Conservation (phyloP, 2,888 invertebrate species). For the Troides helena region DNA sequence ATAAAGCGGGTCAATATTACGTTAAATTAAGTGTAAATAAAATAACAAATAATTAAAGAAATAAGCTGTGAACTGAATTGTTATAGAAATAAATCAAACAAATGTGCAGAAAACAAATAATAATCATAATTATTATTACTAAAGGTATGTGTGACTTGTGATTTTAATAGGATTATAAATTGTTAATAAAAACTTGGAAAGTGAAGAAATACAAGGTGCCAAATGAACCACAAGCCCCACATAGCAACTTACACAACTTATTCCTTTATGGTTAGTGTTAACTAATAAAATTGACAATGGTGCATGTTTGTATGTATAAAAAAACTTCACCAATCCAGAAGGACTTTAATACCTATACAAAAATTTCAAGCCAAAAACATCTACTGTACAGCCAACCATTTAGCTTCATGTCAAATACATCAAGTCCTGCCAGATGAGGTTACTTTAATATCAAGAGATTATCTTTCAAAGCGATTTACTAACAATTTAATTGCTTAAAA, state of each 20-base stretch:
- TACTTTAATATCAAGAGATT: neutral
- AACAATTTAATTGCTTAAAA: constrained; percentile 8
- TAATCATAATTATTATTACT: constrained; percentile 30
- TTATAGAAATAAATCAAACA: constrained; percentile 36
- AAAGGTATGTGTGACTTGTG: constrained; percentile 29
- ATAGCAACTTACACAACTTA: constrained; percentile 55
- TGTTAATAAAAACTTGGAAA: constrained; percentile 1
- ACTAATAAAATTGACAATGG: constrained; percentile 43
- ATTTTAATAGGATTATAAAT: constrained; percentile 2
- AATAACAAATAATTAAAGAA: constrained; percentile 57
- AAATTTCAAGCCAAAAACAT: constrained; percentile 66
- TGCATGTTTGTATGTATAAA: constrained; percentile 15
- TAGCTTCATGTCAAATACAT: constrained; percentile 50
- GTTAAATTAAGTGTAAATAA: constrained; percentile 49
- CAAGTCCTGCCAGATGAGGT: constrained; percentile 43
- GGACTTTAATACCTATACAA: constrained; percentile 53
- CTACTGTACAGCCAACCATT: constrained; percentile 73
- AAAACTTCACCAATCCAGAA: constrained; percentile 39
- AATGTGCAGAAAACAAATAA: constrained; percentile 43
- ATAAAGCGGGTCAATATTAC: constrained; percentile 36
- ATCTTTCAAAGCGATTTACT: neutral
- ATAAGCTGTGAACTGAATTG: constrained; percentile 73
- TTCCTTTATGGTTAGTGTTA: constrained; percentile 67
- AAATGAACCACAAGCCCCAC: constrained; percentile 19
- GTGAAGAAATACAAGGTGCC: neutral